These are phyloP conservation scores for Cryptocheilus praepositus DNA, from an alignment of 2,888 invertebrate genomes.

Conservation along the genomic window DNA sequence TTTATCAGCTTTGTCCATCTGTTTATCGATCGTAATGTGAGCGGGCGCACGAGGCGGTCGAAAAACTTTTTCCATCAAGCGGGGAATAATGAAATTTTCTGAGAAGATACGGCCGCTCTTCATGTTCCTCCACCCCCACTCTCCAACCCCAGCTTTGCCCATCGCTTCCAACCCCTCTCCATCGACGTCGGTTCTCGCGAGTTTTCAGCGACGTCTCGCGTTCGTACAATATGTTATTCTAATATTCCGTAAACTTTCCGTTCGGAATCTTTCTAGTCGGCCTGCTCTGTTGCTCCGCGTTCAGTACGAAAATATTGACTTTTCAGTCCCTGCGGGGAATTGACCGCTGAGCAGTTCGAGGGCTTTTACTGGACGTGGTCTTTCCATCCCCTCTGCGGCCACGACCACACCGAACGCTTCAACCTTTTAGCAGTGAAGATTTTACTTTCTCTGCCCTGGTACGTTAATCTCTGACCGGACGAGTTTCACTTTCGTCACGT, in stretches of 20 bases:
- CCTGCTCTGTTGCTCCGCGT: background rate
- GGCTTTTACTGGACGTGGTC: too few relatives aligned
- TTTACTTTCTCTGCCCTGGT: background rate
- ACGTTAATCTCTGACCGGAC: background rate
- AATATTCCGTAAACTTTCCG: slow-evolving; percentile 9
- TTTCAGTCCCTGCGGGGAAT: background rate
- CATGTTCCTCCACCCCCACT: background rate
- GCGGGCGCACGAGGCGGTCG: slow-evolving; percentile 17
- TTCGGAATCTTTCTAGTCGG: background rate
- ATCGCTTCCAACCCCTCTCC: background rate
- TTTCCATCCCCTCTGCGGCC: too few relatives aligned
- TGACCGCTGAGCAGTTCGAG: too few relatives aligned
- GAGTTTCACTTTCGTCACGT: background rate
- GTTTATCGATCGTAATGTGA: slow-evolving; percentile 39
- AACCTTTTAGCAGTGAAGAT: too few relatives aligned
- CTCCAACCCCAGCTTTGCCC: background rate
- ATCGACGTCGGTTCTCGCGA: background rate
- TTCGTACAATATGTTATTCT: slow-evolving; percentile 22
- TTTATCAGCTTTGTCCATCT: slow-evolving; percentile 42
- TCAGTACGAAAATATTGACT: slow-evolving; percentile 18
- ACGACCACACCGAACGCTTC: too few relatives aligned
- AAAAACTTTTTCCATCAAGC: slow-evolving; percentile 52
- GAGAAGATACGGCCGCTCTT: slow-evolving; percentile 22
- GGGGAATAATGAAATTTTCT: slow-evolving; percentile 48
- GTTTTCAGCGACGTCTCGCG: slow-evolving; percentile 11